Percentiles rank a stretch among this genome's conserved stretches.
These are phyloP conservation scores for Cossypha caffra DNA, from an alignment of 2,797 vertebrate species.

Conservation along the genomic window DNA sequence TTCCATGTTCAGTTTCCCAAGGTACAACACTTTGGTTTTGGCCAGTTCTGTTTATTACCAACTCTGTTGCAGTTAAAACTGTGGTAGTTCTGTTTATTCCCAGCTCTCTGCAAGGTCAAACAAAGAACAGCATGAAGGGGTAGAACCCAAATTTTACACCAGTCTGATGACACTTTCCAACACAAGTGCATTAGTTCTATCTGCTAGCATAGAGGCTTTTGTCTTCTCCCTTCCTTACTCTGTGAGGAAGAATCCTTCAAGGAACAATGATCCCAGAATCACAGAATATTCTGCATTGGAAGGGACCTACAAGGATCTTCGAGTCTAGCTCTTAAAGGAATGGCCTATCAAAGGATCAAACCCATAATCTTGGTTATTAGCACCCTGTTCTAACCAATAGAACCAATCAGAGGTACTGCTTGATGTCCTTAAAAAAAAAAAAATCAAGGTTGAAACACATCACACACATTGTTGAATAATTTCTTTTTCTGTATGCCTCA, in stretches of 20 bases:
- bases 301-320: not conserved
- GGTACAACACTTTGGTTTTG: not conserved
- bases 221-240: not conserved
- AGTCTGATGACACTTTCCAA: not conserved
- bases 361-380: not conserved
- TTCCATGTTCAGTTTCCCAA: not conserved
- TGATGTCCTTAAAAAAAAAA: not conserved
- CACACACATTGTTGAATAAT: not conserved
- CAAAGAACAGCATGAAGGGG: not conserved
- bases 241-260: not conserved
- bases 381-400: not conserved
- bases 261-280: not conserved
- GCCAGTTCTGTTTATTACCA: not conserved
- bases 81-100: not conserved
- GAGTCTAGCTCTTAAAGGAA: not conserved
- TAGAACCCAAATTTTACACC: not conserved
- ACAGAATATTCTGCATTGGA: not conserved
- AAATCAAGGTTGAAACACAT: not conserved
- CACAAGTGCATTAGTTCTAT: not conserved
- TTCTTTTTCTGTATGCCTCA: not conserved
- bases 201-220: not conserved
- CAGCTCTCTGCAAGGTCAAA: not conserved
- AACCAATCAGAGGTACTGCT: not conserved
- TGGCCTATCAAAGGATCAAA: not conserved
- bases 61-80: not conserved